These are phyloP conservation scores for Drosophila orosa DNA, from an alignment of 1,140 invertebrate species.

Conservation along the genomic window DNA sequence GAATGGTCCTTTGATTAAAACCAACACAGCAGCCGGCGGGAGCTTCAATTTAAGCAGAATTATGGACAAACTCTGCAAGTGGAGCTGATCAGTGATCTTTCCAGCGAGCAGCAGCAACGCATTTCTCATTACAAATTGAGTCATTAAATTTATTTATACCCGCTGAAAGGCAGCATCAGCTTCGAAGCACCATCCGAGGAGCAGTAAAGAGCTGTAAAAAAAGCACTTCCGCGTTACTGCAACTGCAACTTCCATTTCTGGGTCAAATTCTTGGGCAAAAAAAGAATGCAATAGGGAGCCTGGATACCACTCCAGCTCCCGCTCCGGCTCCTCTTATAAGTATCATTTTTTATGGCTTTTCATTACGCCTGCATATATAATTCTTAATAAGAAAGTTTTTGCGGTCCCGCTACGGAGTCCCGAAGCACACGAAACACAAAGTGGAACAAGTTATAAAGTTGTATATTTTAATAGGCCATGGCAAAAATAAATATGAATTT, in stretches of 20 bases:
- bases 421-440: constrained; percentile 25
- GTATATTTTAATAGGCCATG: constrained; percentile 75
- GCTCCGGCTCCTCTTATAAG: constrained; percentile 50
- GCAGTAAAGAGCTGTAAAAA: constrained; percentile 51
- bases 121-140: constrained; percentile 83
- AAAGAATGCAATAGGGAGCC: constrained; percentile 32
- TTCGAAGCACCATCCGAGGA: constrained; percentile 13
- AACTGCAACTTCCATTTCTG: constrained; percentile 69
- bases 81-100: constrained; percentile 46
- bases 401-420: constrained; percentile 13
- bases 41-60: constrained; percentile 66
- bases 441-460: constrained; percentile 75
- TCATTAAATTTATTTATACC: constrained; percentile 82
- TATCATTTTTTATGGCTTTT: constrained; percentile 81
- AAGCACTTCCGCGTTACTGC: constrained; percentile 70
- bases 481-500: constrained; percentile 60
- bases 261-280: constrained; percentile 60
- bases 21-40: constrained; percentile 44
- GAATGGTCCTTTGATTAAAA: constrained; percentile 68
- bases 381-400: constrained; percentile 74
- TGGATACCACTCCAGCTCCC: neutral
- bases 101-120: constrained; percentile 42
- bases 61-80: constrained; percentile 62
- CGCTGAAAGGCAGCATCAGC: constrained; percentile 67
- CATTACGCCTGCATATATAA: constrained; percentile 75